Base-by-base conservation (phyloP, 2,797 vertebrate species). In the Sebastes trivittatus region DNA sequence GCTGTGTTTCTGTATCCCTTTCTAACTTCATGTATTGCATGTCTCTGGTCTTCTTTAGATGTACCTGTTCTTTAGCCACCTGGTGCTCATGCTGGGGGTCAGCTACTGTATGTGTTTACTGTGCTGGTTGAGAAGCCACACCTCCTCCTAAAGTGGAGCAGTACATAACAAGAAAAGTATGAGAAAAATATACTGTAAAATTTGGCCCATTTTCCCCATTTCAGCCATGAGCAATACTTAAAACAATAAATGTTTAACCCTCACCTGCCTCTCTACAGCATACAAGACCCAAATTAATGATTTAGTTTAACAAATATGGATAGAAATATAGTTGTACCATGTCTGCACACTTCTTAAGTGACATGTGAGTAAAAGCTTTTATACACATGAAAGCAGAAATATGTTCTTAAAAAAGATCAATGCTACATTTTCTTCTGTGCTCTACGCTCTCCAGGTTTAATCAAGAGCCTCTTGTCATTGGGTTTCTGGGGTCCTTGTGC, bases 31-130 rank as follows among this genome's bases (percentile, higher is more conserved):
- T 20, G 4, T n/a, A 6, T 22, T 63, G 25, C 72, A 4, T 75
- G n/a, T 84, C 34, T 73, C n/a, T 9, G 76, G 49, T 76, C 66
- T 73, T 68, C 61, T 68, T 23, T 65, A 97, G 97, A 93, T 97
- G 85, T 97, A 96, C 81, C 90, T 97, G 78, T 97, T 97, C 90
- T 77, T 95, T 1, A 96, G 96, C 72, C 95, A 97, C 82, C 83
- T 95, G 55, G 74, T 94, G 59, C 80, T 97, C 86, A 96, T 96
- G 0, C 29, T 96, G 58, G 14, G 83, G 77, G 52, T 82, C 7
- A 94, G 95, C 68, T 93, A 38, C 36, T 14, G 36, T 38, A 95
- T 32, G 75, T 93, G 30, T 88, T 98, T 46, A 96, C 93, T 0
- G 86, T 96, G 68, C 88, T 96, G 80, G 69, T 97, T 14, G 96